Percentiles rank a stretch among this genome's conserved stretches.
These are phyloP conservation scores for Rhyacichthys aspro DNA, from an alignment of 2,797 vertebrate genomes.

Conservation along the genomic window DNA sequence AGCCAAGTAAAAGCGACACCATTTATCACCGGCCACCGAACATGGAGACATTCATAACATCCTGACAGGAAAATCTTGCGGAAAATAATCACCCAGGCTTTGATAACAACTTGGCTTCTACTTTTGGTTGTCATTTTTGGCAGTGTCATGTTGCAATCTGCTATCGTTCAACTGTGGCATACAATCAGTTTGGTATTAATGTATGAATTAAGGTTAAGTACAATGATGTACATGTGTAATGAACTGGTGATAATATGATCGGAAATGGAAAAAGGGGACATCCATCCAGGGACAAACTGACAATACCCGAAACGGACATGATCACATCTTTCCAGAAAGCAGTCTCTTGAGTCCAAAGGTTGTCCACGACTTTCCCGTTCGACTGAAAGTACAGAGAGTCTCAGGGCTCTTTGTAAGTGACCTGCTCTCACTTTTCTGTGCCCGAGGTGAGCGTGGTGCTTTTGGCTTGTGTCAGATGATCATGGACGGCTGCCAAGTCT, in stretches of 20 bases:
- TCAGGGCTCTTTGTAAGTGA: slow-evolving; percentile 52
- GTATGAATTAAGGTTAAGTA: slow-evolving; percentile 1
- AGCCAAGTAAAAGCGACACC: slow-evolving; percentile 84
- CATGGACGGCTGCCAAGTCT: slow-evolving; percentile 78
- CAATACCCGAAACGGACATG: slow-evolving; percentile 61
- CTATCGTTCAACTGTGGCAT: slow-evolving; percentile 24
- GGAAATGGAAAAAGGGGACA: slow-evolving; percentile 47
- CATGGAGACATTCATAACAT: slow-evolving; percentile 99
- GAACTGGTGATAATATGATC: background rate
- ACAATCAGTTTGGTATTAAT: background rate
- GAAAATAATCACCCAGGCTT: slow-evolving; percentile 94
- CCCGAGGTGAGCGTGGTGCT: slow-evolving; percentile 58
- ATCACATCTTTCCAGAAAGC: slow-evolving; percentile 69
- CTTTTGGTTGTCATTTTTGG: slow-evolving; percentile 58
- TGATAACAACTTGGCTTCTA: slow-evolving; percentile 85
- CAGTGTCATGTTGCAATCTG: slow-evolving; percentile 59
- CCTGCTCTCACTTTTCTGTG: slow-evolving; percentile 63
- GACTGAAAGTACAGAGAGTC: slow-evolving; percentile 34
- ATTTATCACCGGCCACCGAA: slow-evolving; percentile 93
- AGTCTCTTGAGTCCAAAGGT: slow-evolving; percentile 64
- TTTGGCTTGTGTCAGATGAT: slow-evolving; percentile 81
- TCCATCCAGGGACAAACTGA: slow-evolving; percentile 43
- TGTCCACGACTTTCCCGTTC: slow-evolving; percentile 63
- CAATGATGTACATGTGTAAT: too few species aligned
- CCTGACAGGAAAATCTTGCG: slow-evolving; percentile 98